Evolutionary conservation across 2,888 invertebrate genomes (phyloP), one percentile per base, ranked within the genome.

Genomic region (Dromius quadrimaculatus): DNA sequence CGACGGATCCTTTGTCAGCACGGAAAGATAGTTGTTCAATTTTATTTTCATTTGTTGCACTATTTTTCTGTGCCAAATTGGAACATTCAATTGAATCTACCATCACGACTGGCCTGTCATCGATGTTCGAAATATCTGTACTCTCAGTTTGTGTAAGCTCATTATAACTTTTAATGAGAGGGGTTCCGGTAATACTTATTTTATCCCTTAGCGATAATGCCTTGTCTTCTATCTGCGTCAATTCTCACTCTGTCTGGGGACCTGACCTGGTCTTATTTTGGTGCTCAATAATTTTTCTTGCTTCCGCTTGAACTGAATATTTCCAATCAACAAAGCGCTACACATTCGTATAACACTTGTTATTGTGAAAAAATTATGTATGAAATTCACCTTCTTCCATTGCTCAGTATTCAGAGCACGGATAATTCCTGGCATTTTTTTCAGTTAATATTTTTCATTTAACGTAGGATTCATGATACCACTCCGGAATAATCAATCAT

Each of bases 341-440:
- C 3, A 28, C n/a, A n/a, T n/a, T 5, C 28, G 4, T 5, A 28
- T 28, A 28, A 28, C 28, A 28, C 8, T 5, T 28, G 8, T 28
- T 28, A 28, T 5, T 28, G 19, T 15, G 5, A 43, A 1, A 43
- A 5, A 43, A 5, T 9, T 5, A 43, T 15, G 23, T 13, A 23
- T n/a, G 32, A 32, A 1, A 57, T 34, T 57, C 45, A 62, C 62
- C 43, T 68, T 69, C 32, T 70, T 72, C 72, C 72, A 64, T 32
- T 72, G 63, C 43, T 72, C 57, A 6, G 13, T 17, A n/a, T 62
- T n/a, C 23, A 71, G 32, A 57, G 8, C 9, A n/a, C 32, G 13
- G 45, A 20, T 28, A 73, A 59, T 19, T 71, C 57, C 19, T 57
- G 47, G 65, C 66, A 71, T 61, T 73, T 70, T 9, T n/a, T 50